A percentile compares a stretch with the other conserved stretches of the same genome.
Conservation (phyloP, 2,113 vertebrate species). For the Chunga burmeisteri region DNA sequence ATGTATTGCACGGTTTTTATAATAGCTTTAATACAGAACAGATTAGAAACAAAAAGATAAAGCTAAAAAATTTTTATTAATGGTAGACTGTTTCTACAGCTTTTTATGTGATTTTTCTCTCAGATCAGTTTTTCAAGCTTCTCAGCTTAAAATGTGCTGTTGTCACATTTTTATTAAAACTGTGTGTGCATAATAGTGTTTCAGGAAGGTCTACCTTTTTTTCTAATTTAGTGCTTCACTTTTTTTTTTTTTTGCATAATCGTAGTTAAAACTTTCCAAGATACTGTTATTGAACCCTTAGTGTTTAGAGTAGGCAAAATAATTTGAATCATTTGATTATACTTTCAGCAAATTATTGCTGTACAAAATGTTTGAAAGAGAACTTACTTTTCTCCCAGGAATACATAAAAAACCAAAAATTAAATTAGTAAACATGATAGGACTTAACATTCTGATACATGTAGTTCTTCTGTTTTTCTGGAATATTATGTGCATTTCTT, state of each 20-base stretch:
- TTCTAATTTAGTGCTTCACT: not conserved
- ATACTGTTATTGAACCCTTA: not conserved
- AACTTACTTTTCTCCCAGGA: not conserved
- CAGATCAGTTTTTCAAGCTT: not conserved
- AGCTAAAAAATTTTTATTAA: not conserved
- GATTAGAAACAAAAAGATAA: not conserved
- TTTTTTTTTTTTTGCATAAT: not conserved
- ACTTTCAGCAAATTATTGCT: not conserved
- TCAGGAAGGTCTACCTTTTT: not conserved
- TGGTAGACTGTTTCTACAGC: not conserved
- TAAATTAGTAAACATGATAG: not conserved
- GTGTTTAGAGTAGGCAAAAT: not conserved
- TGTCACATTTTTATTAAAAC: not conserved
- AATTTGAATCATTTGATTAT: not conserved
- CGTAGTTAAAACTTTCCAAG: not conserved
- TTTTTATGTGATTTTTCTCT: not conserved
- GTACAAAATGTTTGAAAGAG: not conserved
- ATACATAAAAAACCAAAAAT: not conserved
- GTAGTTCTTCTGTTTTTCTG: not conserved
- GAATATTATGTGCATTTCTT: not conserved
- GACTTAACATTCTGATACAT: not conserved
- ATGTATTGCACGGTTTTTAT: not conserved
- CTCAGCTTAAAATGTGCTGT: not conserved
- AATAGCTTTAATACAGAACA: not conserved
- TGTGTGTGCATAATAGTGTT: not conserved